Percentiles rank a stretch among this genome's conserved stretches.
Evolutionary conservation across 1,140 invertebrate species (phyloP).

Genomic region (Drosophila nasuta): DNA sequence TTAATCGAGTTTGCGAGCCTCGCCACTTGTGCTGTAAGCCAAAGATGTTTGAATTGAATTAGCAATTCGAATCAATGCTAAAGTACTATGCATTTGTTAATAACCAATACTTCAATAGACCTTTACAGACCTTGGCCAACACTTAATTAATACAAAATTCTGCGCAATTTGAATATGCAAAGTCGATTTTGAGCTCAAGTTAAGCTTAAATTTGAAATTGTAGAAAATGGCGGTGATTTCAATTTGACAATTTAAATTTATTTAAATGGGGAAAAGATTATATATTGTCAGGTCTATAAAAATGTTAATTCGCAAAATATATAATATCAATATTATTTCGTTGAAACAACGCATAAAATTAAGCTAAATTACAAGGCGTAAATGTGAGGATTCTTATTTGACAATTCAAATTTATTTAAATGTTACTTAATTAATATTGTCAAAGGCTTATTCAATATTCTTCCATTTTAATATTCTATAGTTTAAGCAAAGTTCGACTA

Average conservation of each 20-base stretch:
- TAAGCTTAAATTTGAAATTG: background rate
- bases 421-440: no score
- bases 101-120: conserved; percentile 43
- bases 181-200: conserved; percentile 28
- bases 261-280: no score
- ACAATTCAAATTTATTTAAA: no score
- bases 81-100: conserved; percentile 44
- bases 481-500: no score
- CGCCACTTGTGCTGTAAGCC: conserved; percentile 5
- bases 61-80: conserved; percentile 32
- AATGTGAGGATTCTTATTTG: no score
- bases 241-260: background rate
- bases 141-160: conserved; percentile 41
- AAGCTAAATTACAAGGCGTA: no score
- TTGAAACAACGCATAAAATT: no score
- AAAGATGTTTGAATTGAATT: conserved; percentile 50
- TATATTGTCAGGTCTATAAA: no score
- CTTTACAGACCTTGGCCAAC: conserved; percentile 6
- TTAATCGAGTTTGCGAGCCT: conserved; percentile 11
- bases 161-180: conserved; percentile 49
- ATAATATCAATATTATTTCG: no score
- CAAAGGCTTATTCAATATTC: no score
- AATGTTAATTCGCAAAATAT: no score
- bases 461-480: no score
- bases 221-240: background rate